A percentile compares a stretch with the other conserved stretches of the same genome.
Conservation (phyloP, 2,113 vertebrate genomes). For the Struthidea cinerea region DNA sequence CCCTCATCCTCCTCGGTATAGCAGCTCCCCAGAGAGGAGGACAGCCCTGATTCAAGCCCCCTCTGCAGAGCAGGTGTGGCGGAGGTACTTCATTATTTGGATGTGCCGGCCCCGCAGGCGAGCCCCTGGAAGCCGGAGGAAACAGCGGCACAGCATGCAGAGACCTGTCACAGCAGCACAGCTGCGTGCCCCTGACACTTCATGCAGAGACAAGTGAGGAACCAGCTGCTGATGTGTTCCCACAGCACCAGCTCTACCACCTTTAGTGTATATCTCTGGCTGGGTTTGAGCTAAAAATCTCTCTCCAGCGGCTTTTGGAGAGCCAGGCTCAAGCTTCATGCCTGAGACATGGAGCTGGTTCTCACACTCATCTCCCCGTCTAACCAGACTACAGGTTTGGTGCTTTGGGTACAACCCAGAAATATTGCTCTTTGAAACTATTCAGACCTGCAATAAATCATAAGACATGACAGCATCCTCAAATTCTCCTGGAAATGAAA, state of each 20-base stretch:
- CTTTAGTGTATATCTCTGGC: not conserved
- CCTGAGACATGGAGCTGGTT: not conserved
- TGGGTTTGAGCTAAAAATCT: not conserved
- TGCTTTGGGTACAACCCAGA: not conserved
- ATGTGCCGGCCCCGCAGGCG: rapidly evolving
- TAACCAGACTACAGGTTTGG: not conserved
- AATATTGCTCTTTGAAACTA: conserved; percentile 1
- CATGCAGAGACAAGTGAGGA: not conserved
- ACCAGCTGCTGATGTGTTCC: not conserved
- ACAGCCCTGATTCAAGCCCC: not conserved
- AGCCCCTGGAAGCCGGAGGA: not conserved
- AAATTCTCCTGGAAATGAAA: conserved; percentile 44
- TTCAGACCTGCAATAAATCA: not conserved
- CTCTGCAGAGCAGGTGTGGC: rapidly evolving
- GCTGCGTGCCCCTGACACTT: not conserved
- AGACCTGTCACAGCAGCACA: not conserved
- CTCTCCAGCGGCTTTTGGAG: not conserved
- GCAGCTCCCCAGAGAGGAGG: not conserved
- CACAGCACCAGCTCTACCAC: too few species aligned
- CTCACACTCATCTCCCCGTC: not conserved
- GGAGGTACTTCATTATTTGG: not conserved
- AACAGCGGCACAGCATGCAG: rapidly evolving
- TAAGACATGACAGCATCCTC: not conserved
- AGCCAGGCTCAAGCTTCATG: not conserved
- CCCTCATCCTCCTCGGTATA: not conserved